phyloP scores from a whole-genome alignment of 2,888 invertebrate genomes.

The Campaea margaritaria region DNA sequence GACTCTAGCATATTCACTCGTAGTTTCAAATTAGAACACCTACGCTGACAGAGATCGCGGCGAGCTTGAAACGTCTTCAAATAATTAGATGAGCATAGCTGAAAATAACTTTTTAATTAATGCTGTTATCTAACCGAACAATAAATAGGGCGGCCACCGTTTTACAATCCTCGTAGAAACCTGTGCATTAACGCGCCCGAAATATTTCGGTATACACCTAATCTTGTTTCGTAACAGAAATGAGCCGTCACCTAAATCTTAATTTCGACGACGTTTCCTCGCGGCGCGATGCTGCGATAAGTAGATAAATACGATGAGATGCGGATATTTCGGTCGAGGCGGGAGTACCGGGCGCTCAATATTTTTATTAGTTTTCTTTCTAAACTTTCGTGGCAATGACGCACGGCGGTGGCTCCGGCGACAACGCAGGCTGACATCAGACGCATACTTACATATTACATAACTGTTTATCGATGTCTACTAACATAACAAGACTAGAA shows the following conservation, averaged over 20 bases:
- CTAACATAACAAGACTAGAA: conserved; percentile 79
- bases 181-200: conserved; percentile 31
- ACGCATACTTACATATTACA: conserved; percentile 61
- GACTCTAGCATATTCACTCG: conserved; percentile 36
- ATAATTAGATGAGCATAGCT: conserved; percentile 42
- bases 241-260: conserved; percentile 58
- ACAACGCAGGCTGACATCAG: conserved; percentile 61
- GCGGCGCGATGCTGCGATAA: conserved; percentile 47
- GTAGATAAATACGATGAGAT: conserved; percentile 48
- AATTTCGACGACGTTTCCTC: conserved; percentile 54
- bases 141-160: conserved; percentile 29
- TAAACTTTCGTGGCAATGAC: conserved; percentile 70
- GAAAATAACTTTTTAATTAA: conserved; percentile 44
- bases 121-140: conserved; percentile 35
- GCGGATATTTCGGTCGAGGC: conserved; percentile 73
- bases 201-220: conserved; percentile 33
- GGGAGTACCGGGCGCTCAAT: conserved; percentile 63
- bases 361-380: conserved; percentile 64
- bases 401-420: conserved; percentile 75
- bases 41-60: conserved; percentile 27
- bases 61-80: conserved; percentile 41
- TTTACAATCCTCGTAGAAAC: conserved; percentile 24
- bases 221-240: conserved; percentile 56
- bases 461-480: conserved; percentile 81
- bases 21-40: conserved; percentile 41